Evolutionary conservation across 2,888 invertebrate genomes (phyloP).

Genomic region (Agriopis aurantiaria): DNA sequence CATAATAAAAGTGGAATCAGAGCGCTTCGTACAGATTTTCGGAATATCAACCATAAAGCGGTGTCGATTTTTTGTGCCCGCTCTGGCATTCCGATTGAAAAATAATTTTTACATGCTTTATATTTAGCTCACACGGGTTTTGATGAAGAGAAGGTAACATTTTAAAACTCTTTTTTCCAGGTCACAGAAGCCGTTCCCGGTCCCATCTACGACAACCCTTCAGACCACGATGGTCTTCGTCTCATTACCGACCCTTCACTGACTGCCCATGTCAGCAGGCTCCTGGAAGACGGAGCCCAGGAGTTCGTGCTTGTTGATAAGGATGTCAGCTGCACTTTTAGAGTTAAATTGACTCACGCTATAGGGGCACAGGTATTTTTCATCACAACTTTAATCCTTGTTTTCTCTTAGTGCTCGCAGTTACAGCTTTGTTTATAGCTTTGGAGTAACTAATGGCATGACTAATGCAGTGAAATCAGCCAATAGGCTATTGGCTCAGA

Average conservation of each 20-base stretch:
- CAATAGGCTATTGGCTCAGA: too few relatives aligned
- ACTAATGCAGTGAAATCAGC: neutral
- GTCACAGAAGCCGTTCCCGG: conserved; percentile 65
- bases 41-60: too few relatives aligned
- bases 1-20: too few relatives aligned
- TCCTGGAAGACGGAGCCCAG: conserved; percentile 66
- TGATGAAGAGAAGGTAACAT: neutral
- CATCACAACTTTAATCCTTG: neutral
- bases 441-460: neutral
- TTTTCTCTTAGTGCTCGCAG: neutral
- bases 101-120: too few relatives aligned
- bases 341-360: conserved; percentile 58
- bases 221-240: conserved; percentile 68
- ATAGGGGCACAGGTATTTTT: conserved; percentile 61
- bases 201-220: conserved; percentile 71
- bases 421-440: neutral
- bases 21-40: too few relatives aligned
- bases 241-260: conserved; percentile 76
- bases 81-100: too few relatives aligned
- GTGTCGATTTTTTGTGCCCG: too few relatives aligned
- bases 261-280: conserved; percentile 63
- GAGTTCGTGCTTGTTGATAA: conserved; percentile 70
- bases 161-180: conserved; percentile 45
- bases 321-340: conserved; percentile 75
- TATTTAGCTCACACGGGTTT: too few relatives aligned